These are phyloP conservation scores for Penaeus japonicus DNA, from an alignment of 1,140 invertebrate genomes.

Conservation along the genomic window DNA sequence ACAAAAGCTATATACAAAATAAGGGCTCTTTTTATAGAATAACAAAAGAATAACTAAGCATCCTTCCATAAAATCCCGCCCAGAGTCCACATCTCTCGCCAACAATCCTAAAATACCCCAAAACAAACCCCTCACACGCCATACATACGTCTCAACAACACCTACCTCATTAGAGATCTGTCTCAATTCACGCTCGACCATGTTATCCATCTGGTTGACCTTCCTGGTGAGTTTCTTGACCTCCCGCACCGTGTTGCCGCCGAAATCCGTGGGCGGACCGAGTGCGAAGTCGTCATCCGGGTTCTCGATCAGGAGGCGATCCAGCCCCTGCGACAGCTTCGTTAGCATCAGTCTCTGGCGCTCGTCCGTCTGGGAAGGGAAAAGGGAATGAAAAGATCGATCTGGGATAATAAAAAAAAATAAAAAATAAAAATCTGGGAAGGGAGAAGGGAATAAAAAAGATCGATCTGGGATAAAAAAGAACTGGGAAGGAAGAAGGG, in stretches of 20 bases:
- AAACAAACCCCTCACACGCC: too few species aligned
- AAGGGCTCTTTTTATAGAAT: too few species aligned
- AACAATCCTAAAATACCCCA: too few species aligned
- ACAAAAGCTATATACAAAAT: too few species aligned
- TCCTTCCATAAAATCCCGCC: too few species aligned
- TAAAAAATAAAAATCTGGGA: background rate
- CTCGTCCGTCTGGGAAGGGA: conserved; percentile 47
- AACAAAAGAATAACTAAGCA: too few species aligned
- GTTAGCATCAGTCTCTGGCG: conserved; percentile 48
- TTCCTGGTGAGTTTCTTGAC: conserved; percentile 55
- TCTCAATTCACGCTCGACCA: conserved; percentile 7
- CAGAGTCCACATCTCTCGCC: too few species aligned
- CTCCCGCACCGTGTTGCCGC: background rate
- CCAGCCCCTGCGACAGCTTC: conserved; percentile 40
- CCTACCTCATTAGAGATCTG: conserved; percentile 43
- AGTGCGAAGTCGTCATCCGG: background rate
- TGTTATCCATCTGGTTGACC: conserved; percentile 37
- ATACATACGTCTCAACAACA: background rate
- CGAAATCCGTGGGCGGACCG: background rate
- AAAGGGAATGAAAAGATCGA: background rate
- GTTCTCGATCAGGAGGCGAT: conserved; percentile 26
- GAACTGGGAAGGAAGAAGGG: background rate
- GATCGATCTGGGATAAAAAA: background rate
- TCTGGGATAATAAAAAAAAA: background rate
- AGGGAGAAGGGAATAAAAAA: background rate